Percentiles rank a stretch among this genome's conserved stretches.
phyloP scores from a whole-genome alignment of 2,797 vertebrate species.

The Sphenodon punctatus region DNA sequence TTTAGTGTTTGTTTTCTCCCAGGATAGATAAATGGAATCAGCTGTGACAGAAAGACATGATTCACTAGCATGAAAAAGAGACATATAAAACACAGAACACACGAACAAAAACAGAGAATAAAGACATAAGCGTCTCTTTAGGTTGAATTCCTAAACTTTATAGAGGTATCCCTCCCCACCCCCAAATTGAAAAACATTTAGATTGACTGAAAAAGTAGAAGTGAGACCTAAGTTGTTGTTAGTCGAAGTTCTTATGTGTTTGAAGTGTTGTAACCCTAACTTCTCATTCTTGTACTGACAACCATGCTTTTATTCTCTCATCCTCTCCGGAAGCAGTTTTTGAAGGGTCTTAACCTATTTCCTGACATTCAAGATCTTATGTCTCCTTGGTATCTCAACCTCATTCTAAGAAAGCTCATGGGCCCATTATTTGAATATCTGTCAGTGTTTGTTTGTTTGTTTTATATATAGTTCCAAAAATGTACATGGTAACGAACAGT shows the following conservation, averaged over 20 bases:
- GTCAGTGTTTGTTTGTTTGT: too few species aligned
- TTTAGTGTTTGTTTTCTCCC: conserved; percentile 64
- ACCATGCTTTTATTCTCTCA: too few species aligned
- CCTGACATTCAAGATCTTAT: too few species aligned
- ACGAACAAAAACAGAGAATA: conserved; percentile 58
- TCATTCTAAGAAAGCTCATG: too few species aligned
- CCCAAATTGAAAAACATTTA: conserved; percentile 13
- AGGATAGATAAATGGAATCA: conserved; percentile 66
- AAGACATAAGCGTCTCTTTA: too few species aligned
- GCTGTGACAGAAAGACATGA: conserved; percentile 62
- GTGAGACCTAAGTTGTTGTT: neutral
- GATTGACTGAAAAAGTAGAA: conserved; percentile 1
- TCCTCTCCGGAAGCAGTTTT: too few species aligned
- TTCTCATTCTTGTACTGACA: conserved; percentile 5
- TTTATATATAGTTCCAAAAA: too few species aligned
- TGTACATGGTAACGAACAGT: too few species aligned
- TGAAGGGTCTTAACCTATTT: too few species aligned
- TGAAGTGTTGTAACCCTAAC: neutral
- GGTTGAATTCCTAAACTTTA: too few species aligned
- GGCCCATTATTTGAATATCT: too few species aligned
- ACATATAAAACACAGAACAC: conserved; percentile 66
- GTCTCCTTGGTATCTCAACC: too few species aligned
- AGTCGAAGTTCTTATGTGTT: neutral
- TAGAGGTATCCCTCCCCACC: conserved; percentile 19
- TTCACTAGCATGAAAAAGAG: conserved; percentile 54